Evolutionary conservation across 2,888 invertebrate genomes (phyloP).

Genomic region (Patella caerulea): DNA sequence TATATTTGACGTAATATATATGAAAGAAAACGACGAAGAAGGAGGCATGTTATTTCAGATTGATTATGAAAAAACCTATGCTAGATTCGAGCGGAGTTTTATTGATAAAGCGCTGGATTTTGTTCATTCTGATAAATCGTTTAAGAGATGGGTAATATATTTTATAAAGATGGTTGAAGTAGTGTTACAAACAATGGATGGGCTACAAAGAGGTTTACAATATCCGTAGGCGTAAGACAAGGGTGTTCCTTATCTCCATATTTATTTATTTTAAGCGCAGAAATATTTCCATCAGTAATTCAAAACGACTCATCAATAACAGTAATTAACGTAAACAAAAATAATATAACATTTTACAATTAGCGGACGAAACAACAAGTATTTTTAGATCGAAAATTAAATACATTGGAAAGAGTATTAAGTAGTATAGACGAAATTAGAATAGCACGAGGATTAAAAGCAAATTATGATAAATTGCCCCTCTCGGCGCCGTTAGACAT

Average conservation of each 20-base stretch:
- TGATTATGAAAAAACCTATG: not conserved
- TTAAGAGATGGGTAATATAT: conserved; percentile 2
- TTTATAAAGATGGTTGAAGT: not conserved
- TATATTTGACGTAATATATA: conserved; percentile 18
- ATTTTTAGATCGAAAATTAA: not conserved
- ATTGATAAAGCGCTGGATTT: not conserved
- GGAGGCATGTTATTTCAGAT: not conserved
- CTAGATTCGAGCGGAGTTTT: not conserved
- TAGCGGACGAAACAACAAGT: not conserved
- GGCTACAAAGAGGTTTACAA: not conserved
- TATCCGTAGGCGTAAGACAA: not conserved
- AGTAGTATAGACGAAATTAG: too few species aligned
- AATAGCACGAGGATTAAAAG: not conserved
- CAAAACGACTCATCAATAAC: not conserved
- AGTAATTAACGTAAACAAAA: too few species aligned
- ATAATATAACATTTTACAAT: not conserved
- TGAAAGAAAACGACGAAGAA: not conserved
- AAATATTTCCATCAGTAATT: not conserved
- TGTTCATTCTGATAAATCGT: not conserved
- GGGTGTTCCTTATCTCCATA: not conserved
- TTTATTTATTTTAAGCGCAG: not conserved
- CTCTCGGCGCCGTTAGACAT: not conserved
- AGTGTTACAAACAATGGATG: not conserved
- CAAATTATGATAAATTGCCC: conserved; percentile 3
- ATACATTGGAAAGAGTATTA: too few species aligned